Evolutionary conservation across 1,140 invertebrate species (phyloP), one percentile per base, ranked within the genome.

Genomic region (Drosophila sucinea): DNA sequence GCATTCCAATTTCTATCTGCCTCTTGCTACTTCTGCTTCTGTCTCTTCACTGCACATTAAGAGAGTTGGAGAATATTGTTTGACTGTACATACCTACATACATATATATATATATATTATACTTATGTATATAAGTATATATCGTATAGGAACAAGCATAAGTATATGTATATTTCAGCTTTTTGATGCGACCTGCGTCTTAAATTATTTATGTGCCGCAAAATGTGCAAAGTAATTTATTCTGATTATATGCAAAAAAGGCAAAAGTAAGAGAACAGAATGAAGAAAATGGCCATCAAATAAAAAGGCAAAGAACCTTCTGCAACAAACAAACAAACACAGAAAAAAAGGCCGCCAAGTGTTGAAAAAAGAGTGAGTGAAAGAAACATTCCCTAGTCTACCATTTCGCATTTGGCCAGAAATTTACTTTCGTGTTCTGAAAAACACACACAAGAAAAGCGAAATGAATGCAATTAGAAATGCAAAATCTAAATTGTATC

Each of bases 181-280:
- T 62, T 64, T 71, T 67, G 66, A 76, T 76, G 73, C 55, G 73
- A 76, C 73, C 57, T 29, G 65, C 44, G 54, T 63, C 71, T 87
- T 86, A 73, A 87, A 86, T 86, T 71, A 86, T 86, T 86, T 86
- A 87, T 87, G 83, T 75, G 83, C 83, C 83, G 79, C 83, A 86
- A 86, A 86, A 86, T 86, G 83, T 86, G 83, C 76, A 86, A 86
- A 86, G 84, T 83, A 86, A 86, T 89, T 86, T 86, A 86, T 86
- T 86, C 76, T 83, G 79, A 86, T 86, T 87, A 86, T 87, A 86
- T 87, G 83, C 79, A 70, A 83, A 81, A 60, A 44, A 81, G 60
- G 5, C 38, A 60, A 57, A 57, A 57, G 32, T 60, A 54, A 25
- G 4, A 11, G 38, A 76, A 63, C 27, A 60, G 11, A 40, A 55